Percentiles rank a stretch among this genome's conserved stretches.
Conservation (phyloP, 2,888 invertebrate genomes). For the Maniola hyperantus region DNA sequence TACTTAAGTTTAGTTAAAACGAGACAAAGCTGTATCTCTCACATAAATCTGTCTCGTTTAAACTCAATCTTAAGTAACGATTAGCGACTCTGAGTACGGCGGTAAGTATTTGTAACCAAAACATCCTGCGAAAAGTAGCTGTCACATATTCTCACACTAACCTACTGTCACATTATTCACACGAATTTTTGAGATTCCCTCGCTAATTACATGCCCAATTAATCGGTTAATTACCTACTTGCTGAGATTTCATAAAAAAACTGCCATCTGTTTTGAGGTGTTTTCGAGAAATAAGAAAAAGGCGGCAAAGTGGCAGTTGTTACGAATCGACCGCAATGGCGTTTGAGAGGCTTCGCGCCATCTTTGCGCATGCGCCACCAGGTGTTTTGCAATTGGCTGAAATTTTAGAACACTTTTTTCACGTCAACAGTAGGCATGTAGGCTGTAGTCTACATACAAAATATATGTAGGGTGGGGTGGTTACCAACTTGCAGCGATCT, state of each 20-base stretch:
- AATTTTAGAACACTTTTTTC: conserved; percentile 16
- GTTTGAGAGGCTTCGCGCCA: conserved; percentile 55
- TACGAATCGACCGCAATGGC: conserved; percentile 60
- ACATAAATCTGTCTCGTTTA: too few relatives aligned
- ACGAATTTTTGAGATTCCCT: conserved; percentile 55
- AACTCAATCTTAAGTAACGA: too few relatives aligned
- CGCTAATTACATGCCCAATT: conserved; percentile 57
- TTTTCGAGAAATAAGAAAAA: conserved; percentile 49
- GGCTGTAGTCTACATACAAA: background rate
- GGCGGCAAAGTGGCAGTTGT: conserved; percentile 71
- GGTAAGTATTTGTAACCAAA: background rate
- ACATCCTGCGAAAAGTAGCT: conserved; percentile 15
- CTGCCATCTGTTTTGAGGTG: conserved; percentile 33
- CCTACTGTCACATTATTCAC: conserved; percentile 61
- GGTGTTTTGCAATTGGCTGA: conserved; percentile 48
- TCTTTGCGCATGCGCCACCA: conserved; percentile 54
- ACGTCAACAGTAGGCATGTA: conserved; percentile 16
- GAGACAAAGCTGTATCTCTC: too few relatives aligned
- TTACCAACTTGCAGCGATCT: too few relatives aligned
- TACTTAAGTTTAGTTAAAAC: too few relatives aligned
- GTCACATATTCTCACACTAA: conserved; percentile 36
- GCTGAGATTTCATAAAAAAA: conserved; percentile 25
- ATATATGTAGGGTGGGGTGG: too few relatives aligned
- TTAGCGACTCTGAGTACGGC: too few relatives aligned
- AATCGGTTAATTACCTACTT: conserved; percentile 30